phyloP scores from a whole-genome alignment of 2,888 invertebrate species.

The Parnassius smintheus region DNA sequence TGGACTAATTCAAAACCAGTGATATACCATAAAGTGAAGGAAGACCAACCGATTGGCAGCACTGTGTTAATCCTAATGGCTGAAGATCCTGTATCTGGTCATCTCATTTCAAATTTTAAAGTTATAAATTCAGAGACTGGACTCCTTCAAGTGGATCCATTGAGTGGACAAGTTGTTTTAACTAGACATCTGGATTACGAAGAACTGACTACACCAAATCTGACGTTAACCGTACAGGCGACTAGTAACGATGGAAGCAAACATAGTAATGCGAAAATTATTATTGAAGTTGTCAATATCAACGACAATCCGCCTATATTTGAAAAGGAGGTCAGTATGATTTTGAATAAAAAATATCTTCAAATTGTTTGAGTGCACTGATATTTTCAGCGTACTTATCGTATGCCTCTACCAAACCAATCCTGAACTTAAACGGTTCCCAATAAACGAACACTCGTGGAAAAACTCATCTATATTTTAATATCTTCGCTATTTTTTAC shows the following conservation, averaged over 20 bases:
- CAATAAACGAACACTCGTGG: no score
- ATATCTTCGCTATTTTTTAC: no score
- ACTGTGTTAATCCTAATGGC: constrained; percentile 85
- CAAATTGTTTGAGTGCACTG: no score
- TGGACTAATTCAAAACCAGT: constrained; percentile 87
- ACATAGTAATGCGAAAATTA: constrained; percentile 84
- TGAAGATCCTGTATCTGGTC: constrained; percentile 85
- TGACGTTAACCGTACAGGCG: constrained; percentile 80
- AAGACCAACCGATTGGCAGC: constrained; percentile 89
- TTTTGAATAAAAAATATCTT: no score
- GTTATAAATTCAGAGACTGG: constrained; percentile 79
- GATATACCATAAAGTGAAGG: constrained; percentile 85
- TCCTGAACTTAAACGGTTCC: no score
- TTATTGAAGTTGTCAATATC: constrained; percentile 86
- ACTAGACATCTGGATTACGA: constrained; percentile 90
- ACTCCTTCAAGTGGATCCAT: constrained; percentile 81
- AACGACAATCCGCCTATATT: constrained; percentile 91
- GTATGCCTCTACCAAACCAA: no score
- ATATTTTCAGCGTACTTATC: no score
- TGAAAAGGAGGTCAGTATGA: constrained; percentile 75
- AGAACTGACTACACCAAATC: constrained; percentile 81
- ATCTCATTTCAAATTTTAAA: constrained; percentile 82
- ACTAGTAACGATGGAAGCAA: constrained; percentile 76
- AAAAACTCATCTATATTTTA: no score
- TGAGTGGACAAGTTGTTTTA: constrained; percentile 87